A percentile compares a stretch with the other conserved stretches of the same genome.
Evolutionary conservation across 2,888 invertebrate species (phyloP).

Genomic region (Lasius fuliginosus): DNA sequence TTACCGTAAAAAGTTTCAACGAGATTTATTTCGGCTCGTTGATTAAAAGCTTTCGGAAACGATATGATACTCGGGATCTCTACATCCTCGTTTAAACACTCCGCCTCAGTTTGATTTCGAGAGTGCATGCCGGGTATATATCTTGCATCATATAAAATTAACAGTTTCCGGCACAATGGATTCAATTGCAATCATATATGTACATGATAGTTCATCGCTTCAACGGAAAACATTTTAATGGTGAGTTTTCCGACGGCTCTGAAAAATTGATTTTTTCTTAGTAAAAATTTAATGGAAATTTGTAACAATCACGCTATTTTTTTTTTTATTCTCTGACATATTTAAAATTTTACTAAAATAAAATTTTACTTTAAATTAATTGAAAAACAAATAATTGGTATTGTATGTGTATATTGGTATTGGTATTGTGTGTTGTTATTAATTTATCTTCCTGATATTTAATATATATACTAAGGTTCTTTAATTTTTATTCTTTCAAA

Average conservation of each 20-base stretch:
- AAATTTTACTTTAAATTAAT: conserved; percentile 12
- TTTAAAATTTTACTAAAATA: not conserved
- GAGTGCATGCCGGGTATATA: not conserved
- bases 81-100: not conserved
- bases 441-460: not conserved
- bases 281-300: conserved; percentile 16
- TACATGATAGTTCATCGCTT: not conserved
- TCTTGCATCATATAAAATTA: conserved; percentile 22
- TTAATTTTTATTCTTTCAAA: not conserved
- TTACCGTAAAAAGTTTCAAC: conserved; percentile 24
- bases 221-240: not conserved
- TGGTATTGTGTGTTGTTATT: not conserved
- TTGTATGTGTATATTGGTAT: not conserved
- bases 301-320: not conserved
- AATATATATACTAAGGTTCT: not conserved
- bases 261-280: not conserved
- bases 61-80: not conserved
- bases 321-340: not conserved
- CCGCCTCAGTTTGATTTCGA: not conserved
- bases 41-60: conserved; percentile 37
- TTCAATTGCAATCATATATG: not conserved
- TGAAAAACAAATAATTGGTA: conserved; percentile 12
- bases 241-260: not conserved
- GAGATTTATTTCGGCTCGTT: conserved; percentile 13
- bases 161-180: not conserved